Conservation (phyloP, 2,888 invertebrate genomes). For the Incurvaria masculella region DNA sequence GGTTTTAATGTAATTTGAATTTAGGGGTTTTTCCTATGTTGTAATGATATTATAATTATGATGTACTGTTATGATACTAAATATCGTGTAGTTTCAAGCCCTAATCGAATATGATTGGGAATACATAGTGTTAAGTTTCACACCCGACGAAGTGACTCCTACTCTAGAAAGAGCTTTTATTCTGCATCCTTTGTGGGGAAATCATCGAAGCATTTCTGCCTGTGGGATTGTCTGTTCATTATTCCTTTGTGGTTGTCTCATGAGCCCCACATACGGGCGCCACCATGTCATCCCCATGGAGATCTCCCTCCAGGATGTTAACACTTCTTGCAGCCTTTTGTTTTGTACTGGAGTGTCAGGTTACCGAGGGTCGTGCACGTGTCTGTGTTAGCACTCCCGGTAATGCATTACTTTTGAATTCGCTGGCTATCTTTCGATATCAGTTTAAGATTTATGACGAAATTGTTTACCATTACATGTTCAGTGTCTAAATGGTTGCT, state of each 20-base stretch:
- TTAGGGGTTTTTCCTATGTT: no score
- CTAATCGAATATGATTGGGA: no score
- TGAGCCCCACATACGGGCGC: constrained; percentile 37
- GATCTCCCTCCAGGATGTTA: constrained; percentile 42
- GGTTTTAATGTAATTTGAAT: no score
- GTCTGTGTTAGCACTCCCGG: neutral
- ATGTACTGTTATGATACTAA: no score
- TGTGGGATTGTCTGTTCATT: neutral
- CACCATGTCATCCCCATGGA: constrained; percentile 25
- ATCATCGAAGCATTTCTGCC: neutral
- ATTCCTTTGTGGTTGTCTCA: neutral
- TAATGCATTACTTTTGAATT: neutral
- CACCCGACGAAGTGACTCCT: no score
- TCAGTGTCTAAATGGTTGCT: no score
- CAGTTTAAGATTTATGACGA: no score
- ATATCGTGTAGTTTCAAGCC: no score
- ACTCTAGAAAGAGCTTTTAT: neutral
- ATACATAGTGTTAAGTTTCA: no score
- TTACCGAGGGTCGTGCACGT: constrained; percentile 22
- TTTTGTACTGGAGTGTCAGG: constrained; percentile 36
- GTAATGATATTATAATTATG: no score
- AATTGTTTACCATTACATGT: no score
- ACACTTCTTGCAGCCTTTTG: constrained; percentile 48
- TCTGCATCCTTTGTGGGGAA: neutral
- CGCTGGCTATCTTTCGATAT: no score